Percentiles rank a stretch among this genome's conserved stretches.
Evolutionary conservation across 2,888 invertebrate genomes (phyloP).

Genomic region (Tinea semifulvella): DNA sequence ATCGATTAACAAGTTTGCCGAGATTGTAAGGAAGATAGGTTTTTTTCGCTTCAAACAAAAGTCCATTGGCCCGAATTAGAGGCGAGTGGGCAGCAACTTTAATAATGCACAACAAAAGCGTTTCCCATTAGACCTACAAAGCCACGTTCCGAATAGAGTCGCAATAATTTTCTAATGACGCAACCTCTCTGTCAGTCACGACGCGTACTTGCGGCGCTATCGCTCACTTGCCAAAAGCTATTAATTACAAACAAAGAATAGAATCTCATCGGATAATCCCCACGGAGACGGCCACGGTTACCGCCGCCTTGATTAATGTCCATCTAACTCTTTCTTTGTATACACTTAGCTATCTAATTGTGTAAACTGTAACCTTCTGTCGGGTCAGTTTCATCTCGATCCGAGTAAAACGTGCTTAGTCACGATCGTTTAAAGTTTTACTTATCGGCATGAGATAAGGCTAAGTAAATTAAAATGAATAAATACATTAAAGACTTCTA

Average conservation of each 20-base stretch:
- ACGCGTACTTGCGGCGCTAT: constrained; percentile 45
- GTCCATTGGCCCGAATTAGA: constrained; percentile 50
- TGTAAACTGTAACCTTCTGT: constrained; percentile 43
- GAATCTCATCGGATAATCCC: constrained; percentile 60
- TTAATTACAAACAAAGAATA: constrained; percentile 61
- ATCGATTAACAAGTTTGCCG: no score
- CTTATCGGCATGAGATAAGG: no score
- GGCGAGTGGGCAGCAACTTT: constrained; percentile 42
- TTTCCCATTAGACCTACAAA: constrained; percentile 39
- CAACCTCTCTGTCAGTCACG: constrained; percentile 46
- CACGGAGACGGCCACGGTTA: constrained; percentile 58
- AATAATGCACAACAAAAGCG: constrained; percentile 37
- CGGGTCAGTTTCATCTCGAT: constrained; percentile 30
- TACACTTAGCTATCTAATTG: constrained; percentile 40
- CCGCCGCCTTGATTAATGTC: constrained; percentile 62
- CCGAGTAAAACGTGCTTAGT: no score
- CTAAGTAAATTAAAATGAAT: no score
- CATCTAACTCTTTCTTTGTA: constrained; percentile 51
- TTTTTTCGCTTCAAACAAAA: no score
- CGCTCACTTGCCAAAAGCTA: constrained; percentile 63
- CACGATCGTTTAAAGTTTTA: no score
- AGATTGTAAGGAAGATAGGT: no score
- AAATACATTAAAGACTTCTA: no score
- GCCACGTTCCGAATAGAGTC: not conserved
- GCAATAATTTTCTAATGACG: constrained; percentile 52